Evolutionary conservation across 2,113 vertebrate genomes (phyloP).

Genomic region (Nesogale talazaci): DNA sequence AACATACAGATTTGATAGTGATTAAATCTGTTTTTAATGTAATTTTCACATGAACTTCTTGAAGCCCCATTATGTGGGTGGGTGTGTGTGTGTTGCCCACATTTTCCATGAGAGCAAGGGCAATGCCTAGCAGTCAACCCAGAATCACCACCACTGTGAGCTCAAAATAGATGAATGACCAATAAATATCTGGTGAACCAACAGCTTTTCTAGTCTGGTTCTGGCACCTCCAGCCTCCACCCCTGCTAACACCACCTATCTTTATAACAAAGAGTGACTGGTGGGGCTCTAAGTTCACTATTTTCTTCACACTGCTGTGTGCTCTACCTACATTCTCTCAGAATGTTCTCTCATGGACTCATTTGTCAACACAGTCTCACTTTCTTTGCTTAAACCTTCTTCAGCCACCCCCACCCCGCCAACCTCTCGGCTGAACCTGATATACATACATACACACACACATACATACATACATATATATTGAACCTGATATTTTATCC

Average conservation of each 20-base stretch:
- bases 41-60: no score
- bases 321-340: background rate
- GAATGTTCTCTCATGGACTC: background rate
- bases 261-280: background rate
- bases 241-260: background rate
- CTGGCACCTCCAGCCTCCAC: background rate
- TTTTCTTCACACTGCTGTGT: background rate
- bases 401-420: no score
- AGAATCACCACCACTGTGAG: background rate
- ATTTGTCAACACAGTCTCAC: background rate
- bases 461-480: no score
- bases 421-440: background rate
- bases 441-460: no score
- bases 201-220: constrained; percentile 10
- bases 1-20: constrained; percentile 28
- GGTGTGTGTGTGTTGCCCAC: background rate
- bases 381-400: background rate
- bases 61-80: no score
- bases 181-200: background rate
- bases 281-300: background rate
- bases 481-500: constrained; percentile 3
- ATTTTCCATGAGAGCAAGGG: background rate
- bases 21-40: constrained; percentile 24
- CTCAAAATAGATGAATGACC: background rate
- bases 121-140: background rate